Evolutionary conservation across 2,888 invertebrate genomes (phyloP), one percentile per base, ranked within the genome.

Genomic region (Trichogramma dendrolimi): DNA sequence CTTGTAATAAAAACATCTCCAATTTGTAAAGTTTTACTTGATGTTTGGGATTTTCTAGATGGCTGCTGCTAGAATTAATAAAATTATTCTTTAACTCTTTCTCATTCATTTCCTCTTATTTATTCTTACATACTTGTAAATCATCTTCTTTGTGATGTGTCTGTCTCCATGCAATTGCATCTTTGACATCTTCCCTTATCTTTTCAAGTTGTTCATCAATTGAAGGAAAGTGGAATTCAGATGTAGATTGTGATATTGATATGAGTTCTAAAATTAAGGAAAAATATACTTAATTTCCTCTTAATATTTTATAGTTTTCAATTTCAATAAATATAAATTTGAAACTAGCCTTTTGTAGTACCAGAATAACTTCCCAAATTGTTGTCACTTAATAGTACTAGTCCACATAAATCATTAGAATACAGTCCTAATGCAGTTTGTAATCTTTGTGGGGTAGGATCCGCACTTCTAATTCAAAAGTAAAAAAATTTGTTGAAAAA

Each of bases 341-440:
- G 55, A 52, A 51, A 58, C 62, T 67, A 71, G 85, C 86, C 86
- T 81, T 83, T 83, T 44, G 85, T 85, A 57, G 85, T 81, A 54
- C 86, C 87, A 27, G 84, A 84, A 72, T 86, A 88, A 66, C 83
- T 82, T 69, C 85, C 85, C 59, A 87, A 82, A 58, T 75, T 72
- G 69, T 78, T 85, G 72, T 89, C 90, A 49, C 89, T 89, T 70
- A 96, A 83, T 57, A 98, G 81, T 54, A 98, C 96, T 55, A 91
- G 83, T 8, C 91, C 98, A 74, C 90, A 88, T 64, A 99, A 83
- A 75, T 94, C 94, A 75, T 90, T 87, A 2, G 96, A 94, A 82
- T 98, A 99, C 39, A 99, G 83, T 39, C 91, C 91, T 76, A 99
- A 86, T 48, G 97, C 91, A 69, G 95, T 96, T 82, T 96, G 96